Evolutionary conservation across 2,113 vertebrate species (phyloP), one percentile per base, ranked within the genome.

Genomic region (Tachysurus vachellii): DNA sequence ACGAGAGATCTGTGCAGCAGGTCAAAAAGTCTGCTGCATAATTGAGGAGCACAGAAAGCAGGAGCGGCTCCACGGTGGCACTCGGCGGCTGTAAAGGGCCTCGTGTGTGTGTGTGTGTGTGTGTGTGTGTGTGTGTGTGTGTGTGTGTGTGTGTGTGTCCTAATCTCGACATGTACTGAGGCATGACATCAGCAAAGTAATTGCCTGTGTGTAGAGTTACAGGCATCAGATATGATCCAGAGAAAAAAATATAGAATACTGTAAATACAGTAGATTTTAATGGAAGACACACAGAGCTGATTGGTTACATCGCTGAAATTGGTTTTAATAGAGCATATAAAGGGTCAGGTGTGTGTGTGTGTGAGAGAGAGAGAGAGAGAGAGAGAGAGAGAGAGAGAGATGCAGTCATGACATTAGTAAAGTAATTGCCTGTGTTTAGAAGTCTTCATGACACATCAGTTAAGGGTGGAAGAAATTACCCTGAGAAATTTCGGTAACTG

Each of bases 21-120:
- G 91, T 92, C 90, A 92, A 90, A 91, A 92, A 89, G 89, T 92
- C 90, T 92, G 83, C 88, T 92, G 89, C 90, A 92, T 92, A 91
- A 92, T 92, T 91, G 91, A 92, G 91, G 85, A 88, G 88, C 80
- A 83, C 88, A 87, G 85, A 88, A 87, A 89, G 88, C 88, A 86
- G 81, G 87, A 89, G 89, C 82, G 86, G 90, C 89, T 91, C 91
- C 90, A 88, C 83, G 62, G 87, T 90, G 90, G 87, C 89, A 92
- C 89, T 90, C 89, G 88, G 70, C 79, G 85, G 88, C 89, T 88
- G 85, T 90, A 91, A 89, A 91, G 66, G 47, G 62, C 36, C 28
- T 23, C 17, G 83, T 56, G 42, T 71, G 64, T 79, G 80, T 54
- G 70, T 87, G 82, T 84, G 50, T 85, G 75, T 54, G 71, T 73